Evolutionary conservation across 2,888 invertebrate genomes (phyloP).

Genomic region (Resseliella maxima): DNA sequence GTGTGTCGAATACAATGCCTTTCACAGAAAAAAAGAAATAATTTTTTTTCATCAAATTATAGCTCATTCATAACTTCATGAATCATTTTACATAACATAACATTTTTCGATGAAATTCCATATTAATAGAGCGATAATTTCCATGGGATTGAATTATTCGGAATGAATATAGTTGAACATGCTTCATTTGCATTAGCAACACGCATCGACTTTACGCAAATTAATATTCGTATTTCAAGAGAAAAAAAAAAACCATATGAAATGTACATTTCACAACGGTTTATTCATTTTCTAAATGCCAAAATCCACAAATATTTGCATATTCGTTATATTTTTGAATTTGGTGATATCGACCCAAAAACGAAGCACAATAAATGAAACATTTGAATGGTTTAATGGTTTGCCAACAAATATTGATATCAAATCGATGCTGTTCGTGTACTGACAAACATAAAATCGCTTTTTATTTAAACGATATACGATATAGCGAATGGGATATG

Average conservation of each 20-base stretch:
- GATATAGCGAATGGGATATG: too few species aligned
- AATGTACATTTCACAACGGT: neutral
- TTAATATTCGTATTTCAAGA: too few species aligned
- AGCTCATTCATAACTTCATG: too few species aligned
- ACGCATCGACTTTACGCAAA: constrained; percentile 2
- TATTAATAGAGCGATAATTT: too few species aligned
- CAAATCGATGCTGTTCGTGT: neutral
- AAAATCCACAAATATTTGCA: constrained; percentile 28
- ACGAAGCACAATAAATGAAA: neutral
- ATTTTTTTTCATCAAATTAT: neutral
- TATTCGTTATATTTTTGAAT: neutral
- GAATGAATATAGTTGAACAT: too few species aligned
- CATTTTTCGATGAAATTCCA: too few species aligned
- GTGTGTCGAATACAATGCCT: neutral
- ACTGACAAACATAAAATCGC: neutral
- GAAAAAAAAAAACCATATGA: too few species aligned
- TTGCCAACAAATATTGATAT: constrained; percentile 20
- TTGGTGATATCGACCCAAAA: neutral
- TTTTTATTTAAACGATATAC: too few species aligned
- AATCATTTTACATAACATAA: too few species aligned
- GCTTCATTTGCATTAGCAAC: too few species aligned
- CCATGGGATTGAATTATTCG: too few species aligned
- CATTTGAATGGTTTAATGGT: neutral
- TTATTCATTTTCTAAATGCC: neutral
- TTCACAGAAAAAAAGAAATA: neutral